A percentile compares a stretch with the other conserved stretches of the same genome.
These are phyloP conservation scores for Noctua janthe DNA, from an alignment of 2,888 invertebrate genomes.

Conservation along the genomic window DNA sequence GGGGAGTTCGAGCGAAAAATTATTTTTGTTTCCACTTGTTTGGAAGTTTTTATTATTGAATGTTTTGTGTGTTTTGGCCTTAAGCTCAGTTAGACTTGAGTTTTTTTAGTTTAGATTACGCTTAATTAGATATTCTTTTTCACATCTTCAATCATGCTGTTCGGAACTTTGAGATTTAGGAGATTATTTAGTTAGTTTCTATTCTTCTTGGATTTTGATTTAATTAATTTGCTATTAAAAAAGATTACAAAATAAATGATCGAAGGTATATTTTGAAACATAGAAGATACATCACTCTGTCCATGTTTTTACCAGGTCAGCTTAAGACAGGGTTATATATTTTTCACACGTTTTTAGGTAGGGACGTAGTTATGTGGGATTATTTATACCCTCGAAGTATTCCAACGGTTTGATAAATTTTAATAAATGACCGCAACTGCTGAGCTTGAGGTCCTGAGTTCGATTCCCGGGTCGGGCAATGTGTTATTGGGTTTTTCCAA, in stretches of 20 bases:
- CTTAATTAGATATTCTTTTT: constrained; percentile 2
- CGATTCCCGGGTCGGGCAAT: too few species aligned
- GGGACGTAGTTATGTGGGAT: too few species aligned
- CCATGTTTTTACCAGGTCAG: too few species aligned
- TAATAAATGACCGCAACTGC: too few species aligned
- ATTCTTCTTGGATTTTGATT: neutral
- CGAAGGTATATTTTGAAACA: neutral
- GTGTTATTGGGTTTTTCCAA: too few species aligned
- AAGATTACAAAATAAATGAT: neutral
- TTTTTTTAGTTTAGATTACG: neutral
- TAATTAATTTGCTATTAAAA: neutral
- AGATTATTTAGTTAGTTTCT: neutral
- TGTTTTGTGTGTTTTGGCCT: constrained; percentile 15
- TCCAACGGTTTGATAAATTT: too few species aligned
- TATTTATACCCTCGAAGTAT: too few species aligned
- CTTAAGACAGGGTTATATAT: too few species aligned
- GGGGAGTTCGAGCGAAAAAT: constrained; percentile 39
- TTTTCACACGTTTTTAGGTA: too few species aligned
- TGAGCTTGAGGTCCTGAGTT: too few species aligned
- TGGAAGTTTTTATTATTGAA: constrained; percentile 27
- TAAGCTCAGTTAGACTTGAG: neutral
- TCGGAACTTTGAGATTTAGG: neutral
- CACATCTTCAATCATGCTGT: too few species aligned
- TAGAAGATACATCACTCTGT: neutral
- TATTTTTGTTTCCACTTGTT: constrained; percentile 55